Conservation (phyloP, 2,113 vertebrate genomes). For the Pantherophis guttatus region DNA sequence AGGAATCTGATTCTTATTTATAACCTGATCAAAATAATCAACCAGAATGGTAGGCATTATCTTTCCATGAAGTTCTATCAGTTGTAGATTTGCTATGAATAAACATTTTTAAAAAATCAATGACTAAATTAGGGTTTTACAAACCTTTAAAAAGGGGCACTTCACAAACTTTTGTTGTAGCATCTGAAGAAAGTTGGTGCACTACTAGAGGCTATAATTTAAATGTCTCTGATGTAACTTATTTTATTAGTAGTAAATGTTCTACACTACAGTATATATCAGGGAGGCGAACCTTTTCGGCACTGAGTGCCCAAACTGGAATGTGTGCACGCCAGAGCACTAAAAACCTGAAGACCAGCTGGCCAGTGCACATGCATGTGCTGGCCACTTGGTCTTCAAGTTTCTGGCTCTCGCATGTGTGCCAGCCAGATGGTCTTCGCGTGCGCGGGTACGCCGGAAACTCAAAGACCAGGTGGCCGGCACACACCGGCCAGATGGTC, state of each 20-base stretch:
- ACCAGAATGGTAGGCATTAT: constrained; percentile 33
- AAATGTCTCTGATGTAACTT: background rate
- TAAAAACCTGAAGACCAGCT: too few species aligned
- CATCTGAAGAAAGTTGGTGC: background rate
- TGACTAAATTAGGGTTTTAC: background rate
- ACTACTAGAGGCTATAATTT: background rate
- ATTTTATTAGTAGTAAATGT: background rate
- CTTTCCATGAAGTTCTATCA: background rate
- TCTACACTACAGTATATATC: background rate
- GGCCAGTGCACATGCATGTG: too few species aligned
- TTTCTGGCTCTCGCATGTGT: too few species aligned
- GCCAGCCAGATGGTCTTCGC: too few species aligned
- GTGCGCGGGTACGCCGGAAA: too few species aligned
- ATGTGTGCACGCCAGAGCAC: too few species aligned
- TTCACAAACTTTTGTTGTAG: background rate
- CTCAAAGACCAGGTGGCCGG: too few species aligned
- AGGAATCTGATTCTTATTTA: constrained; percentile 45
- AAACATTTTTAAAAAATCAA: constrained; percentile 1
- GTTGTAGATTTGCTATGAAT: background rate
- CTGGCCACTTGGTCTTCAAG: too few species aligned
- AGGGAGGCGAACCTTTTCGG: too few species aligned
- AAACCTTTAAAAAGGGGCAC: background rate
- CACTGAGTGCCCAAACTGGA: too few species aligned
- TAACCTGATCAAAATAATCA: constrained; percentile 53
- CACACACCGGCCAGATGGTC: too few species aligned